These are phyloP conservation scores for Hylyphantes graminicola DNA, from an alignment of 1,140 invertebrate genomes.

Conservation along the genomic window DNA sequence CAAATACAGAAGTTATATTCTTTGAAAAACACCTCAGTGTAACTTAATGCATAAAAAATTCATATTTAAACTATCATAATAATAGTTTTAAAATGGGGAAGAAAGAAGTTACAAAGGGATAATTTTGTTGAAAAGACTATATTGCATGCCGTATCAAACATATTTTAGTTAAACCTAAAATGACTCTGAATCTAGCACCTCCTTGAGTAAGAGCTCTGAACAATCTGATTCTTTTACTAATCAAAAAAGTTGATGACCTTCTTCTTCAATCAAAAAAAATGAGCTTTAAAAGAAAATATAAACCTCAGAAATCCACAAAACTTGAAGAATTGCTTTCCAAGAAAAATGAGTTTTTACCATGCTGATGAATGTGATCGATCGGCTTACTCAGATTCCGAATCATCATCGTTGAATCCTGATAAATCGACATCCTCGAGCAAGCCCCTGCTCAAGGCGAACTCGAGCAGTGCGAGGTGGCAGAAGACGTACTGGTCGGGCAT, in stretches of 20 bases:
- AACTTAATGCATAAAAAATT: too few species aligned
- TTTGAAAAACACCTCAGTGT: too few species aligned
- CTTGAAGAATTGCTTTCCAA: neutral
- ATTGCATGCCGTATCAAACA: too few species aligned
- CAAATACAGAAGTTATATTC: too few species aligned
- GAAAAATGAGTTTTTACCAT: neutral
- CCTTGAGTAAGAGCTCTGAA: too few species aligned
- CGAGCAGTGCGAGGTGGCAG: conserved; percentile 94
- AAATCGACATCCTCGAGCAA: conserved; percentile 66
- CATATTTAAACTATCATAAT: too few species aligned
- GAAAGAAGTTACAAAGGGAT: too few species aligned
- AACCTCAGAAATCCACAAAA: neutral
- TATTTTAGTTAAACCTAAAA: too few species aligned
- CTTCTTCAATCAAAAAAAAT: neutral
- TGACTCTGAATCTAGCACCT: too few species aligned
- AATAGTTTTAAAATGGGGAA: too few species aligned
- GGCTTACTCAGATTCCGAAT: conserved; percentile 59
- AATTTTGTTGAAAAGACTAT: too few species aligned
- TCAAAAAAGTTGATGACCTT: neutral
- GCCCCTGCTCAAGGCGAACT: conserved; percentile 77
- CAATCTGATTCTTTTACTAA: too few species aligned
- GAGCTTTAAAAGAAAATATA: neutral
- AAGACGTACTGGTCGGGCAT: conserved; percentile 99
- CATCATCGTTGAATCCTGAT: conserved; percentile 65
- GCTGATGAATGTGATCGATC: neutral